Conservation (phyloP, 2,113 vertebrate genomes). For the Podocnemis expansa region DNA sequence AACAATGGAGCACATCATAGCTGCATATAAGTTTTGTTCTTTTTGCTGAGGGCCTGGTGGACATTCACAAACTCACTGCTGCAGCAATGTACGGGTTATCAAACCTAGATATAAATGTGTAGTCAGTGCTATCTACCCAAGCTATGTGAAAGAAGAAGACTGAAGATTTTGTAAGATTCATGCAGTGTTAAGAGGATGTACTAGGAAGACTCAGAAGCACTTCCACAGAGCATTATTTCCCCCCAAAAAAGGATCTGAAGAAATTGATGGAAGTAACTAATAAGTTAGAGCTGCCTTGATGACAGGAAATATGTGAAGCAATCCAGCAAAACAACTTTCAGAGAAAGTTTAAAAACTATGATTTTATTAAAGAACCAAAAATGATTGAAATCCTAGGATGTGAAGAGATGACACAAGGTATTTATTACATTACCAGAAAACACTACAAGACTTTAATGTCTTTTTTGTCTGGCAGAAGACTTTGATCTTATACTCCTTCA, state of each 20-base stretch:
- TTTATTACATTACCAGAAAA: constrained; percentile 6
- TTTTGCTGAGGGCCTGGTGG: no score
- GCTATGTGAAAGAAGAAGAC: no score
- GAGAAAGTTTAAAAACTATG: background rate
- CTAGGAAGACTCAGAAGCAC: background rate
- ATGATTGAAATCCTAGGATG: background rate
- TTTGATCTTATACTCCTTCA: constrained; percentile 18
- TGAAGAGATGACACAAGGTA: background rate
- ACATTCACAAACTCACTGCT: no score
- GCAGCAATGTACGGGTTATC: no score
- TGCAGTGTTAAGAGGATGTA: background rate
- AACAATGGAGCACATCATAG: no score
- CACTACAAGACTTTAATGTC: background rate
- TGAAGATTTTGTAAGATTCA: background rate
- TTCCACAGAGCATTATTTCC: background rate
- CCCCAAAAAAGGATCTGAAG: background rate
- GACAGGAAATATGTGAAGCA: background rate
- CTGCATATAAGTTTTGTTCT: no score
- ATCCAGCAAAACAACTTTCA: background rate
- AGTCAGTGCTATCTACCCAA: no score
- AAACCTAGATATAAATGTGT: no score
- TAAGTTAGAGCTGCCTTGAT: background rate
- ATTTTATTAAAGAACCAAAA: background rate
- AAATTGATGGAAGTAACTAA: background rate
- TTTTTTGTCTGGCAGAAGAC: constrained; percentile 8